Evolutionary conservation across 2,113 vertebrate genomes (phyloP), one percentile per base, ranked within the genome.

Genomic region (Aramus guarauna): DNA sequence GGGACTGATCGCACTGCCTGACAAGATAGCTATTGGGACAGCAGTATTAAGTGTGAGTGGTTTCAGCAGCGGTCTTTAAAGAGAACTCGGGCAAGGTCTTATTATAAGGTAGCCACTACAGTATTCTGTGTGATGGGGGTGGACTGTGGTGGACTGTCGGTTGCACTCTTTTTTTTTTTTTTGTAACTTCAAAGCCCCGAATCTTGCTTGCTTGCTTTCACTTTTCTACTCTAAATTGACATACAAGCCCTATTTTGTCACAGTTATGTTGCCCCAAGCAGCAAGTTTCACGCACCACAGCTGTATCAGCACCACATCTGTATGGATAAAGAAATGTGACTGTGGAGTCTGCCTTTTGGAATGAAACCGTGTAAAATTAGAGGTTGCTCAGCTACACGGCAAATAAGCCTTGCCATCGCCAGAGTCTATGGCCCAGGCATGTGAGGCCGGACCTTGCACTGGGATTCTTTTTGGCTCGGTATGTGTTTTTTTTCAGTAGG

Each of bases 11-110:
- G 5, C 1, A 13, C 94, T 53, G 26, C 84, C 52, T 94, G 95
- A 86, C 80, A 74, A 92, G 86, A 88, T 74, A 75, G 59, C 95
- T 95, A 30, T 56, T 97, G 91, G 93, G 96, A 94, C 74, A 81
- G 22, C 32, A 63, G 74, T 79, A 48, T 68, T 86, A 50, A 85
- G 48, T 78, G 87, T 94, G 75, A 94, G 72, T 93, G 85, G 90
- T 81, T 97, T 95, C 92, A 94, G 90, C 86, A 85, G 78, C 29
- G 60, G 48, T 83, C 63, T 72, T 94, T 92, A 62, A 93, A 96
- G 79, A 95, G 45, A 96, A 90, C 47, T 94, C 4, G 26, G 73
- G 87, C 37, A 88, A 85, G 62, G 78, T 68, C 81, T 78, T 94
- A 39, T 75, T 94, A 55, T 27, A 62, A 88, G 75, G 66, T 93